Evolutionary conservation across 2,797 vertebrate genomes (phyloP), one percentile per base, ranked within the genome.

Genomic region (Octomys mimax): DNA sequence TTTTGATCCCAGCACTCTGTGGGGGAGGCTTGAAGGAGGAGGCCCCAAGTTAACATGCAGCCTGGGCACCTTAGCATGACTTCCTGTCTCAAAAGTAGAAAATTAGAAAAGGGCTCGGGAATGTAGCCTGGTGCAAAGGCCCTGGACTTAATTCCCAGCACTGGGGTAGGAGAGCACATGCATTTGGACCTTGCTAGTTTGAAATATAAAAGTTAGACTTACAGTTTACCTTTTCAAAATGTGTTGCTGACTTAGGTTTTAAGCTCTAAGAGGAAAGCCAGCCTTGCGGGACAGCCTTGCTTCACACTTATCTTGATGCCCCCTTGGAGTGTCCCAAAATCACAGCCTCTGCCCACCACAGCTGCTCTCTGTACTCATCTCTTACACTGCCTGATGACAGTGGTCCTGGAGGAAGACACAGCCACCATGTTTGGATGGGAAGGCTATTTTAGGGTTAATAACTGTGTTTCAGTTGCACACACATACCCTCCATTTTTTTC

Each of bases 211-310:
- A 16, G 2, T 36, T 39, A 39, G 78, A 10, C 75, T 39, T 88
- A 12, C 11, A 42, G 6, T 92, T 79, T 92, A 54, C 49, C 49
- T 90, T 89, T 73, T 66, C 42, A 77, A 42, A 77, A 33, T 89
- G 39, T 16, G 33, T 94, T 87, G 87, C 73, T 66, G n/a, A 88
- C 49, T 90, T 85, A 92, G 9, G 9, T 81, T 97, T 96, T 87
- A n/a, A 49, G 73, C 39, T 62, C 59, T 24, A 77, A 36, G 36
- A 54, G 52, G 80, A 81, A 95, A 82, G 28, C 70, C 52, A 64
- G 5, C 57, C 46, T 62, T 42, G 18, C 24, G 11, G 22, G 28
- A 66, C 21, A 93, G 33, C 78, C 77, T 61, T 31, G 61, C 77
- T 92, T 57, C 14, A 10, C 66, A 10, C 80, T 93, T 89, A 26